These are phyloP conservation scores for Gymnoscopelus braueri DNA, from an alignment of 2,797 vertebrate species.

Conservation along the genomic window DNA sequence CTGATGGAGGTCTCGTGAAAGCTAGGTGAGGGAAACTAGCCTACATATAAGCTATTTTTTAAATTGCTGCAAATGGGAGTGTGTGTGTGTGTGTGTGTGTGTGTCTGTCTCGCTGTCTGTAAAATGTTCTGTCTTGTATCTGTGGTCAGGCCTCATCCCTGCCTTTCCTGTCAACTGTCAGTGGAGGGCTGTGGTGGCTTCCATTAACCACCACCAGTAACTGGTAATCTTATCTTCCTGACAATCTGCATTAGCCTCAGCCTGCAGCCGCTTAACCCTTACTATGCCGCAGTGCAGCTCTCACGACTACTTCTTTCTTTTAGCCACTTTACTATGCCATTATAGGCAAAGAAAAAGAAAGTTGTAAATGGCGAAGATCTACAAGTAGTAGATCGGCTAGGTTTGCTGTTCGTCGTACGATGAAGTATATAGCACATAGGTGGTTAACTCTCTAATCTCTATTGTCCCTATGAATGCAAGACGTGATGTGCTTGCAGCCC, in stretches of 20 bases:
- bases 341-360: too few species aligned
- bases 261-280: constrained; percentile 57
- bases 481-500: constrained; percentile 6
- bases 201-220: constrained; percentile 61
- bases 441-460: constrained; percentile 8
- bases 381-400: too few species aligned
- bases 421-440: too few species aligned
- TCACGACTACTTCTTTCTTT: not conserved
- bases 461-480: constrained; percentile 5
- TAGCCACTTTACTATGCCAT: too few species aligned
- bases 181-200: constrained; percentile 60
- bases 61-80: not conserved
- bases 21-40: too few species aligned
- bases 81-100: not conserved
- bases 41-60: constrained; percentile 1
- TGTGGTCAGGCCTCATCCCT: constrained; percentile 37
- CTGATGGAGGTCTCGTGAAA: too few species aligned
- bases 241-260: constrained; percentile 68
- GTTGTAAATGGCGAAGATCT: too few species aligned
- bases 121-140: constrained; percentile 5
- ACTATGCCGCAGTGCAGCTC: not conserved
- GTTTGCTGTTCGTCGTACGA: too few species aligned
- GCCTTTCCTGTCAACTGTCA: constrained; percentile 69
- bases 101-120: not conserved
- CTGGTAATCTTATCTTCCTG: constrained; percentile 76